These are phyloP conservation scores for Eupithecia inturbata DNA, from an alignment of 2,888 invertebrate species.

Conservation along the genomic window DNA sequence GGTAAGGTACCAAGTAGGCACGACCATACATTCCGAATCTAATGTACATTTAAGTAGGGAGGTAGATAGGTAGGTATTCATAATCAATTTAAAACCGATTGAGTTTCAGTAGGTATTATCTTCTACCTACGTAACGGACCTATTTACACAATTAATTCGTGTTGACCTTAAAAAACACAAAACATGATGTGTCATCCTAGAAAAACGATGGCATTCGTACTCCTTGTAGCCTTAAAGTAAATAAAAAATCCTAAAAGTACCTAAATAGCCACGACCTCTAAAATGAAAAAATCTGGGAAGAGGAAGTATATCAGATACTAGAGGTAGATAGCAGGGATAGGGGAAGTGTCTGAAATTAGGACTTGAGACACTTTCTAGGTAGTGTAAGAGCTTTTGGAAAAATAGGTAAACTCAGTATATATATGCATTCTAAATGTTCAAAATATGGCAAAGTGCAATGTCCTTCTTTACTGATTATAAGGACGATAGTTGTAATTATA, in stretches of 20 bases:
- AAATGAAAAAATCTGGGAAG: too few relatives aligned
- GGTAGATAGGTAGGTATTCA: too few relatives aligned
- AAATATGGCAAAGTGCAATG: background rate
- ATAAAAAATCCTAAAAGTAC: too few relatives aligned
- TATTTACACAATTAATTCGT: slow-evolving; percentile 7
- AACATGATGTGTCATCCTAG: background rate
- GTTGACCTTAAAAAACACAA: too few relatives aligned
- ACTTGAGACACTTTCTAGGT: too few relatives aligned
- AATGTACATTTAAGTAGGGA: too few relatives aligned
- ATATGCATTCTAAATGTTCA: background rate
- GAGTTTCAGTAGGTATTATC: background rate
- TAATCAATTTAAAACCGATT: slow-evolving; percentile 11
- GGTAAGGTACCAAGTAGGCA: too few relatives aligned
- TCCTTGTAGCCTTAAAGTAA: too few relatives aligned
- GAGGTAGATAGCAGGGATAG: too few relatives aligned
- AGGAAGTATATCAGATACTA: too few relatives aligned
- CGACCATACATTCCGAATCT: too few relatives aligned
- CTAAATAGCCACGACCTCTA: background rate
- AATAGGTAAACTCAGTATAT: background rate
- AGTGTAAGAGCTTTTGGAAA: background rate
- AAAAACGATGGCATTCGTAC: background rate
- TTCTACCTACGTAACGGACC: background rate
- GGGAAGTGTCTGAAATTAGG: too few relatives aligned
- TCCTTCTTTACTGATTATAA: background rate
- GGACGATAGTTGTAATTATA: slow-evolving; percentile 1